These are phyloP conservation scores for Synanthedon andrenaeformis DNA, from an alignment of 2,888 invertebrate genomes.

Conservation along the genomic window DNA sequence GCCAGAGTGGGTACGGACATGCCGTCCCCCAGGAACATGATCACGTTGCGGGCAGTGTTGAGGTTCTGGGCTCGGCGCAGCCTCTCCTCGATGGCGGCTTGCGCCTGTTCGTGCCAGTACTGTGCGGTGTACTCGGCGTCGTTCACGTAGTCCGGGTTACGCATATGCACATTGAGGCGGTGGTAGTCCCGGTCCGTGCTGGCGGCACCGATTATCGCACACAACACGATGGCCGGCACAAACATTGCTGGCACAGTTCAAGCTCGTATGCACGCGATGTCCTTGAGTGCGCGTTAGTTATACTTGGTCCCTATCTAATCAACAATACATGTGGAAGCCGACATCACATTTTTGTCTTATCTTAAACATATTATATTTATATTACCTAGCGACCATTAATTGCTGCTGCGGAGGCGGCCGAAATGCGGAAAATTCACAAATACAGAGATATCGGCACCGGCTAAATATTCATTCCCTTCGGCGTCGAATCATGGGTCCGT, in stretches of 20 bases:
- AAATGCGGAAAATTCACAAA: too few relatives aligned
- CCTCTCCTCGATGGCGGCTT: slow-evolving; percentile 40
- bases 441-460: too few relatives aligned
- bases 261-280: neutral
- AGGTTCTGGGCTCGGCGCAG: slow-evolving; percentile 23
- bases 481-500: too few relatives aligned
- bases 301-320: neutral
- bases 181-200: neutral
- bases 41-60: slow-evolving; percentile 61
- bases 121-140: slow-evolving; percentile 14
- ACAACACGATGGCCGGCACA: neutral
- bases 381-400: too few relatives aligned
- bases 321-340: neutral
- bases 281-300: neutral
- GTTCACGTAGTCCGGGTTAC: neutral
- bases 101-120: slow-evolving; percentile 61
- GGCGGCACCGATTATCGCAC: neutral
- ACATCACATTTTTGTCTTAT: too few relatives aligned
- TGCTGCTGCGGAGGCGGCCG: too few relatives aligned
- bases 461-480: too few relatives aligned
- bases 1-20: slow-evolving; percentile 79
- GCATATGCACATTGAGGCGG: neutral
- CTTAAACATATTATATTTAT: too few relatives aligned
- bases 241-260: neutral
- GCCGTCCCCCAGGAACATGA: slow-evolving; percentile 81